Conservation (phyloP, 2,888 invertebrate genomes). For the Eupithecia inturbata region DNA sequence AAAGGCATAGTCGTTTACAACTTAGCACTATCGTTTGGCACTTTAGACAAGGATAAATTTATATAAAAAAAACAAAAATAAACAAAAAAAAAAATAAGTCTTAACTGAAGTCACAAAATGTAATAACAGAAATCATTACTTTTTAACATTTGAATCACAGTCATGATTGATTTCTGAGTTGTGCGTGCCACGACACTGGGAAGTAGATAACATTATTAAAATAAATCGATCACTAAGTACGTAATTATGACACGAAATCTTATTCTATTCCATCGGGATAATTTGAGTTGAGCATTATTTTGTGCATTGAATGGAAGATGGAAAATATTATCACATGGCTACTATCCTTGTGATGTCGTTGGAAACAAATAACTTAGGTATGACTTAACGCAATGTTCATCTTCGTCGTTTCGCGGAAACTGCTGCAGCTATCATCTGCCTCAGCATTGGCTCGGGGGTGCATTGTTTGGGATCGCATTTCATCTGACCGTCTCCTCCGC, state of each 20-base stretch:
- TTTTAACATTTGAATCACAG: conserved; percentile 79
- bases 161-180: conserved; percentile 75
- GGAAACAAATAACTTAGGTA: conserved; percentile 50
- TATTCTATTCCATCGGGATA: conserved; percentile 80
- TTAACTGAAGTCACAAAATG: conserved; percentile 64
- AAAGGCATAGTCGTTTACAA: conserved; percentile 78
- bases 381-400: conserved; percentile 75
- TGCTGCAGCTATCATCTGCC: conserved; percentile 94
- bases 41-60: conserved; percentile 71
- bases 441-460: conserved; percentile 94
- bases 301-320: conserved; percentile 68
- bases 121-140: conserved; percentile 69
- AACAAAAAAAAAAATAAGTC: conserved; percentile 54
- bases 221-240: conserved; percentile 70
- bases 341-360: conserved; percentile 69
- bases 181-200: conserved; percentile 77
- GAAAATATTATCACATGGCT: conserved; percentile 73
- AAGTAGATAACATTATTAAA: conserved; percentile 63
- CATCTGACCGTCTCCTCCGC: conserved; percentile 96
- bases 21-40: conserved; percentile 83
- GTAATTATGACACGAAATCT: conserved; percentile 81
- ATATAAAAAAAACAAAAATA: too few relatives aligned
- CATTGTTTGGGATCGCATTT: conserved; percentile 96
- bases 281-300: conserved; percentile 78
- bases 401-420: conserved; percentile 89